Base-by-base conservation (phyloP, 2,113 vertebrate species). In the Columbina picui region DNA sequence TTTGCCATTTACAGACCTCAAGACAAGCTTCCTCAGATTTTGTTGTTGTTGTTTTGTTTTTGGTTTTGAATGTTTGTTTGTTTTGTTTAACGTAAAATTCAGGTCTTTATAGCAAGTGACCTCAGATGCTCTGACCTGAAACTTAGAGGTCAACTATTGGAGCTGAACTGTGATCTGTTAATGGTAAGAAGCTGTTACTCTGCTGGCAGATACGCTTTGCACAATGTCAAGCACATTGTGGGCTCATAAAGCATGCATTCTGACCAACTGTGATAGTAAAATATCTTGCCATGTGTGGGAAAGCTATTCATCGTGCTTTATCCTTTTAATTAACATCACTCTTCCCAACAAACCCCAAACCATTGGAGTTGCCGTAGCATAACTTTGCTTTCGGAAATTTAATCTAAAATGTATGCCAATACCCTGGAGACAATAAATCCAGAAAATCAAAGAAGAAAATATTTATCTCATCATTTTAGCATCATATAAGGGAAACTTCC, bases 81-180 rank as follows among this genome's bases (percentile, higher is more conserved):
- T 12, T 53, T 38, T 8, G 1, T 49, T 55, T n/a, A 7, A 34
- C 1, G 8, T 9, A 34, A 41, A 80, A 52, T 80, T 43, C 23
- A 7, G 1, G 3, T 23, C 0, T 0, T 12, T 32, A 10, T 2
- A 39, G 73, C 80, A 90, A 49, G 6, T 9, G 6, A 68, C 2
- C 27, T 50, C 32, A 6, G 49, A 13, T 16, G 15, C 7, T 59
- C 36, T 61, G 69, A 45, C 38, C 67, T 30, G 27, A 36, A 32
- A 5, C 20, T 1, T 2, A 16, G 56, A 71, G 52, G 61, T 56
- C 50, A 87, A 22, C 22, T 41, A 26, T 7, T 87, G 49, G 38
- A 84, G 67, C 78, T 57, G 60, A 75, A 36, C 55, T 88, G 38
- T n/a, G 73, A 91, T 34, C 74, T 69, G 49, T 47, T 79, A 38